Conservation (phyloP, 2,888 invertebrate genomes). For the Augiades crinisus region DNA sequence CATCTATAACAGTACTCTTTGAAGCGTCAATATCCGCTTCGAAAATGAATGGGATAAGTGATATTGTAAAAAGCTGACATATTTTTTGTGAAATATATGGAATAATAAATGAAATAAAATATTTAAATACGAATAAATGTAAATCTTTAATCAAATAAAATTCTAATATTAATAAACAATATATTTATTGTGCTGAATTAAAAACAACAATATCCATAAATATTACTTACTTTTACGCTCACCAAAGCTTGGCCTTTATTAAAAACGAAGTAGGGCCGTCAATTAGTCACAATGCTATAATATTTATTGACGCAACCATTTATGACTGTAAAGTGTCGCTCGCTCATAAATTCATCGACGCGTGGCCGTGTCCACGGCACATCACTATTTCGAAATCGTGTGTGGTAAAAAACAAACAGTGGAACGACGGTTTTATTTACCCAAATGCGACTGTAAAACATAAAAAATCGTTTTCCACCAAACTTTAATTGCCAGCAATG, state of each 20-base stretch:
- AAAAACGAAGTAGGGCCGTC: constrained; percentile 2
- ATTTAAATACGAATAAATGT: no score
- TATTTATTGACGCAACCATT: constrained; percentile 18
- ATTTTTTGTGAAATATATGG: no score
- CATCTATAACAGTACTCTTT: no score
- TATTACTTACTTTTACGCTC: no score
- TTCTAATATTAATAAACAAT: no score
- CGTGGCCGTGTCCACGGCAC: constrained; percentile 33
- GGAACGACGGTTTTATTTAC: constrained; percentile 72
- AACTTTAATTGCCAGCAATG: constrained; percentile 79
- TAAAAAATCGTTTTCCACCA: constrained; percentile 73
- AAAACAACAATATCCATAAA: no score
- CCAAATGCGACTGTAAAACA: constrained; percentile 74
- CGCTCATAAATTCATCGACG: constrained; percentile 41
- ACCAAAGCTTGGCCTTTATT: constrained; percentile 3
- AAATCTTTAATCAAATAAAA: no score
- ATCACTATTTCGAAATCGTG: constrained; percentile 66
- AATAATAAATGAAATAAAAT: no score
- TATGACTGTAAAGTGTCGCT: constrained; percentile 18
- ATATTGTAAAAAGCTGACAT: no score
- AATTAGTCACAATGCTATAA: constrained; percentile 10
- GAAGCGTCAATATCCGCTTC: no score
- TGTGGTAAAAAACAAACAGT: constrained; percentile 77
- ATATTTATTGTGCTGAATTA: no score
- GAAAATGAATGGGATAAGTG: no score